Percentiles rank a stretch among this genome's conserved stretches.
phyloP scores from a whole-genome alignment of 1,140 invertebrate genomes.

The Arctopsyche grandis region DNA sequence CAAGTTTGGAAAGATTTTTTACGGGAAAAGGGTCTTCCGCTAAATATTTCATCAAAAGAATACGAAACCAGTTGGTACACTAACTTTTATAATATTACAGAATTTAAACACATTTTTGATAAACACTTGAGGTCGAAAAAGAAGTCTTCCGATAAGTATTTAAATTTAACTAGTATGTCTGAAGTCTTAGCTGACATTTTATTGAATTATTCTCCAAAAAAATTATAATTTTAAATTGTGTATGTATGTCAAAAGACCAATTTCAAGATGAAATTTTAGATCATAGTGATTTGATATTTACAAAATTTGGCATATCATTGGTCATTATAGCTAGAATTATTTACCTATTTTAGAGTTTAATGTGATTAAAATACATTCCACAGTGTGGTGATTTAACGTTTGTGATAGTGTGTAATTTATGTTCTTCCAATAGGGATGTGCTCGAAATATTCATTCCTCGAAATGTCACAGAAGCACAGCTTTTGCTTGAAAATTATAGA shows the following conservation, averaged over 20 bases:
- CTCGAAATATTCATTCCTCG: too few relatives aligned
- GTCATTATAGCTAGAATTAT: too few relatives aligned
- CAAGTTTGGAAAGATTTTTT: slow-evolving; percentile 52
- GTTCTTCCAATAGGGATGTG: too few relatives aligned
- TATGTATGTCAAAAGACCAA: too few relatives aligned
- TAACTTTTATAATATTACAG: slow-evolving; percentile 46
- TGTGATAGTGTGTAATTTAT: too few relatives aligned
- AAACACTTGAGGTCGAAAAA: neutral
- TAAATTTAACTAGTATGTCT: slow-evolving; percentile 51
- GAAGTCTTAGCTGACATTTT: slow-evolving; percentile 48
- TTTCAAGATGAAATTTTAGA: too few relatives aligned
- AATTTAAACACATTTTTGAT: slow-evolving; percentile 3
- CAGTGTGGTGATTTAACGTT: too few relatives aligned
- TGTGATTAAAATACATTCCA: too few relatives aligned
- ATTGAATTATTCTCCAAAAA: slow-evolving; percentile 40
- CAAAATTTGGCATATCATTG: neutral
- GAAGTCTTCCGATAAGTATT: slow-evolving; percentile 31
- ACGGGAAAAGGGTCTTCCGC: slow-evolving; percentile 31
- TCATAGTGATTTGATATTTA: neutral
- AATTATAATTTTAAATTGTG: neutral
- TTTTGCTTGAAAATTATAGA: too few relatives aligned
- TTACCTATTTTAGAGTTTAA: too few relatives aligned
- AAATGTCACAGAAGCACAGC: too few relatives aligned
- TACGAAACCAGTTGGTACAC: slow-evolving; percentile 54
- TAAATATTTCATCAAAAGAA: slow-evolving; percentile 45